phyloP scores from a whole-genome alignment of 1,140 invertebrate genomes.

The Carposina sasakii region DNA sequence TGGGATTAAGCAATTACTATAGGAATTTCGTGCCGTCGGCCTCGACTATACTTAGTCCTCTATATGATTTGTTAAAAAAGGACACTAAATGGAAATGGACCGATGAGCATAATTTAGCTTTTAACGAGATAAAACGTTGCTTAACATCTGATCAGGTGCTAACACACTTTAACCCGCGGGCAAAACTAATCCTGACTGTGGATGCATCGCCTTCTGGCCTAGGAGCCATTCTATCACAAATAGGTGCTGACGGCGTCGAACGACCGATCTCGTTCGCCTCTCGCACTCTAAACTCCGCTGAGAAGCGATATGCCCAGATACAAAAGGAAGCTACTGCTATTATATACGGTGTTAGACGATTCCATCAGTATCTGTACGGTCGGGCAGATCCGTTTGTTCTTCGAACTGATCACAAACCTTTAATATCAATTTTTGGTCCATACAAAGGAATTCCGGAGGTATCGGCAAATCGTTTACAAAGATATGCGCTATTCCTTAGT shows the following conservation, averaged over 20 bases:
- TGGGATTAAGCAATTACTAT: constrained; percentile 65
- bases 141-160: constrained; percentile 30
- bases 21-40: constrained; percentile 51
- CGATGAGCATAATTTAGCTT: constrained; percentile 25
- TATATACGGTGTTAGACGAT: constrained; percentile 48
- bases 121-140: constrained; percentile 25
- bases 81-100: constrained; percentile 15
- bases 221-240: constrained; percentile 30
- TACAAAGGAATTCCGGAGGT: constrained; percentile 9
- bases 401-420: constrained; percentile 11
- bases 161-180: constrained; percentile 41
- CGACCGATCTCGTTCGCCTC: constrained; percentile 53
- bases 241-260: constrained; percentile 20
- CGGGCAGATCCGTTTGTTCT: constrained; percentile 9
- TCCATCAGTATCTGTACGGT: constrained; percentile 44
- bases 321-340: constrained; percentile 63
- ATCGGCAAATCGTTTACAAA: constrained; percentile 1
- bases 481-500: constrained; percentile 11
- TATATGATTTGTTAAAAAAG: constrained; percentile 32
- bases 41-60: constrained; percentile 31
- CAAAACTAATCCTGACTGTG: constrained; percentile 30
- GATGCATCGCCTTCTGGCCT: constrained; percentile 33
- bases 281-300: constrained; percentile 42
- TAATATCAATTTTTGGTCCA: constrained; percentile 18
- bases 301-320: constrained; percentile 59